Base-by-base conservation (phyloP, 2,113 vertebrate species). In the Daphoenositta chrysoptera region DNA sequence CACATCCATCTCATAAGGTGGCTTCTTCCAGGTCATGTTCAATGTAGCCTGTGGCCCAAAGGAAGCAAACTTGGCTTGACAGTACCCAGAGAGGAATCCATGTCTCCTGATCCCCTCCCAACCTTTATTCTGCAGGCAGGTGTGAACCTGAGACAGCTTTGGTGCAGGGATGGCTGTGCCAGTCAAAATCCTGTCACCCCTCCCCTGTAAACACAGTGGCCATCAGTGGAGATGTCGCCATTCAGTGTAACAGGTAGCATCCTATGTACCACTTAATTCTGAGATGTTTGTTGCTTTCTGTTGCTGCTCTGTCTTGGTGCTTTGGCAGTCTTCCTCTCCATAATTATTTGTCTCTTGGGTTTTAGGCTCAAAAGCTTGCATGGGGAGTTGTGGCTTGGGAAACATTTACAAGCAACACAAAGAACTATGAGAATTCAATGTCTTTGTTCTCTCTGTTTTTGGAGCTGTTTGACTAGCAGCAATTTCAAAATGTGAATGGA, bases 401-500 rank as follows among this genome's bases (percentile, higher is more conserved):
- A 83, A 77, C 28, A 51, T 84, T 90, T 86, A 83, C 9, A 58
- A 90, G 71, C 50, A 42, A 31, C 13, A 11, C n/a, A 51, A 15
- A 83, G 66, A 81, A 9, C 58, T 91, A 4, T 58, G 71, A 88
- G 75, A 86, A 83, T 77, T 90, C 35, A 4, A 6, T 23, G 20
- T 88, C 75, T 86, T 95, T 93, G 58, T 90, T 90, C 60, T 90
- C 44, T 35, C 2, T 73, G 7, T 1, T 73, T 93, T 88, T 83
- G 53, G 66, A 94, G n/a, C 56, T 88, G 5, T 80, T 76, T 57
- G 27, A 61, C 35, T 51, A 63, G n/a, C 47, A 94, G 47, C 64
- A 90, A 27, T 94, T 93, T 93, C 44, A 92, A 83, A 94, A 73
- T 37, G 71, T 95, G 93, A 95, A 94, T 90, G 91, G 60, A 92